Evolutionary conservation across 2,797 vertebrate species (phyloP), one percentile per base, ranked within the genome.

Genomic region (Falco cherrug): DNA sequence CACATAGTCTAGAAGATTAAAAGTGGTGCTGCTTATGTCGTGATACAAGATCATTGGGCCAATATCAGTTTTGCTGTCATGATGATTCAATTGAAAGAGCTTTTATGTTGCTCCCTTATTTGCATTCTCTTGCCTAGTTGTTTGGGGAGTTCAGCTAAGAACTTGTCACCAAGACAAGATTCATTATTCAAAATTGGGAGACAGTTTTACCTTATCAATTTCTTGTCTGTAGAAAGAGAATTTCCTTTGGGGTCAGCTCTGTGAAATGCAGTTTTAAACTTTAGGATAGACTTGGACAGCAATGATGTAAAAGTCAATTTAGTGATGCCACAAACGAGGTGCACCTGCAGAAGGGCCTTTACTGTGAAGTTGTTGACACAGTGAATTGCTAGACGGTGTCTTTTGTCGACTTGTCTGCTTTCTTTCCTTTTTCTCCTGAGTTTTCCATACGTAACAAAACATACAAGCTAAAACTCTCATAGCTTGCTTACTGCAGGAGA

Each of bases 401-500:
- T 74, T 86, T 77, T 31, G 5, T 53, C 41, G 22, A 47, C 9
- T 89, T 57, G 4, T 19, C 74, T 93, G 29, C 89, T 88, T 92
- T 89, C 79, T 95, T 90, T 95, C 37, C 11, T 74, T 95, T 74
- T 95, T 59, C 18, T 69, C n/a, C n/a, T 41, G 21, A 8, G 8
- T 85, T 80, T 75, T 87, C 67, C 3, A 3, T 64, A 22, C 7
- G 14, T 37, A 60, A 33, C 48, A 78, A 64, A 87, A 20, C 10
- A 61, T 13, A 24, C 4, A 47, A 51, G 56, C 77, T 71, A 53
- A 89, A 96, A 93, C 70, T 50, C 65, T 89, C n/a, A 48, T 60
- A 10, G 54, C 96, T 97, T 97, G 73, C 87, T 97, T 94, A 93
- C 47, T 96, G 64, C 50, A 90, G 71, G 76, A 95, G 59, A 89